Percentiles rank a stretch among this genome's conserved stretches.
Evolutionary conservation across 2,797 vertebrate genomes (phyloP).

Genomic region (Aldrovandia affinis): DNA sequence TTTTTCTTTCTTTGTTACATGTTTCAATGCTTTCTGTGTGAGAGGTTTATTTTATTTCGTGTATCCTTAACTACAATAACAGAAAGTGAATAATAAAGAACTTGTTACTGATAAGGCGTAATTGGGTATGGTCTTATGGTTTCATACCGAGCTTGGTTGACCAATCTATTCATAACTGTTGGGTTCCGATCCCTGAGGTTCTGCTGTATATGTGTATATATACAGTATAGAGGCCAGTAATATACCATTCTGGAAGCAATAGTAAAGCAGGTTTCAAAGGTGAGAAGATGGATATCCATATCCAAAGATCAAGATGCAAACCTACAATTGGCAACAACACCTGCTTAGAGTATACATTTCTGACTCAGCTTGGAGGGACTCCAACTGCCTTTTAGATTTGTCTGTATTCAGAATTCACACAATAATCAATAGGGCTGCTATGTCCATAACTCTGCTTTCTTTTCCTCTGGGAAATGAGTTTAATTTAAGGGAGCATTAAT

Average conservation of each 20-base stretch:
- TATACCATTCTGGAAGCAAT: no score
- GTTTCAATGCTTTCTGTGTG: background rate
- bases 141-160: no score
- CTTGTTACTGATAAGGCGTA: no score
- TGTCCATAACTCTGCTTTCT: background rate
- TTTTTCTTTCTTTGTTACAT: no score
- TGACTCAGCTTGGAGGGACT: constrained; percentile 21
- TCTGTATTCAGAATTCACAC: constrained; percentile 24
- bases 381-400: constrained; percentile 26
- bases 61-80: background rate
- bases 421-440: constrained; percentile 26
- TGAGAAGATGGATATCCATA: constrained; percentile 17
- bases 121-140: no score
- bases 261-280: background rate
- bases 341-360: constrained; percentile 11
- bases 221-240: no score
- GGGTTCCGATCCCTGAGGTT: no score
- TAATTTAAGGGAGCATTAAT: constrained; percentile 32
- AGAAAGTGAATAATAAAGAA: no score
- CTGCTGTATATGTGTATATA: no score
- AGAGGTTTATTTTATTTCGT: background rate
- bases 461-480: constrained; percentile 11
- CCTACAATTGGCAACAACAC: constrained; percentile 15
- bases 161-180: no score
- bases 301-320: background rate